Evolutionary conservation across 2,113 vertebrate genomes (phyloP).

Genomic region (Candoia aspera): DNA sequence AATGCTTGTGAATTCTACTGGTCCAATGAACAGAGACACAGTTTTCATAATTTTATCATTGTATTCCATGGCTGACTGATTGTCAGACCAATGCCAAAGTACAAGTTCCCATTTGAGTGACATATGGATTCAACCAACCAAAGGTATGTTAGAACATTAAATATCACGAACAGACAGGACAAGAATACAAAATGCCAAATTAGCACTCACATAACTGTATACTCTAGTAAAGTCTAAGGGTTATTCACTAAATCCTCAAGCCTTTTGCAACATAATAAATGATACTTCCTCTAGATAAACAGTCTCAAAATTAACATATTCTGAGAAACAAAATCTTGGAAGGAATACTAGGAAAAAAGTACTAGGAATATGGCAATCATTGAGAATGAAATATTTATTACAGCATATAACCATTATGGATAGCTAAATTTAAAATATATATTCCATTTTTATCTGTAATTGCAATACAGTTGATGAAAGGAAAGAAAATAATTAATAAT

Average conservation of each 20-base stretch:
- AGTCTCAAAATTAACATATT: neutral
- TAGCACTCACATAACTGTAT: constrained; percentile 31
- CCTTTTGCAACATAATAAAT: neutral
- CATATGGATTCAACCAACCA: constrained; percentile 91
- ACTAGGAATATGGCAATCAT: constrained; percentile 43
- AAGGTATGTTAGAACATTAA: constrained; percentile 80
- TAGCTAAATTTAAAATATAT: constrained; percentile 72
- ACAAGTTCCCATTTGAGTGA: constrained; percentile 84
- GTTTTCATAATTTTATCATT: constrained; percentile 85
- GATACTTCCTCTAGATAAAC: neutral
- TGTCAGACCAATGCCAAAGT: constrained; percentile 75
- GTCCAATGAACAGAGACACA: constrained; percentile 82
- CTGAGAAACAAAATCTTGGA: constrained; percentile 43
- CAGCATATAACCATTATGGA: constrained; percentile 72
- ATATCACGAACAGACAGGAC: constrained; percentile 77
- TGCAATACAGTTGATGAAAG: constrained; percentile 51
- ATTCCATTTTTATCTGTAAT: constrained; percentile 58
- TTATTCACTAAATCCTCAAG: constrained; percentile 26
- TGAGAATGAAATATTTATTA: constrained; percentile 69
- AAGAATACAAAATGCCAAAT: constrained; percentile 76
- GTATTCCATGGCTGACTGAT: constrained; percentile 74
- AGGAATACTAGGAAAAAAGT: neutral
- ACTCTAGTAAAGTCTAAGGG: neutral
- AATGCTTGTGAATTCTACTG: constrained; percentile 78
- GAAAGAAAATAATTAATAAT: constrained; percentile 16